Evolutionary conservation across 2,888 invertebrate species (phyloP).

Genomic region (Meliscaeva auricollis): DNA sequence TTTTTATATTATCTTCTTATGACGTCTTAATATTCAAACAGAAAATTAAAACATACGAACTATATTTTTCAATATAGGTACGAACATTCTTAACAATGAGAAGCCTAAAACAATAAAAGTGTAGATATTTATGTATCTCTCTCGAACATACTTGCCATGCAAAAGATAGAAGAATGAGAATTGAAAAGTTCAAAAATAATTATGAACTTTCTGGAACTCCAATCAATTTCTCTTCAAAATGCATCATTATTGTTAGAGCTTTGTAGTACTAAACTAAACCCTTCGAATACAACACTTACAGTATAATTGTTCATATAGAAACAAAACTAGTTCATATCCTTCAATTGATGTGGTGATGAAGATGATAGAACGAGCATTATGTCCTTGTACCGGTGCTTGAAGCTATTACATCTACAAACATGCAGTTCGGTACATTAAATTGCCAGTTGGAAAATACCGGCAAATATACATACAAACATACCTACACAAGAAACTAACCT

Average conservation of each 20-base stretch:
- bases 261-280: not conserved
- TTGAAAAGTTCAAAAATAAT: conserved; percentile 21
- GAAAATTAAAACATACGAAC: too few relatives aligned
- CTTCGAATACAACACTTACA: not conserved
- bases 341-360: conserved; percentile 18
- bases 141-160: not conserved
- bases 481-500: not conserved
- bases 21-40: too few relatives aligned
- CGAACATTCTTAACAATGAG: too few relatives aligned
- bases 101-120: not conserved
- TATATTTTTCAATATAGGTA: too few relatives aligned
- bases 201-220: not conserved
- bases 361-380: conserved; percentile 26
- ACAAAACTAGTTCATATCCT: conserved; percentile 19
- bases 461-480: not conserved
- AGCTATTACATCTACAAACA: not conserved
- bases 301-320: not conserved
- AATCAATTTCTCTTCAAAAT: not conserved
- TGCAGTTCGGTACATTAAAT: not conserved
- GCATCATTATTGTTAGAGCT: not conserved
- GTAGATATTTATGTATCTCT: not conserved
- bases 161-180: not conserved
- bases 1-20: too few relatives aligned
- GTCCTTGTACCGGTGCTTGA: conserved; percentile 50
- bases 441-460: conserved; percentile 43